These are phyloP conservation scores for Chromoteleia sp. DNA, from an alignment of 2,888 invertebrate species.

Conservation along the genomic window DNA sequence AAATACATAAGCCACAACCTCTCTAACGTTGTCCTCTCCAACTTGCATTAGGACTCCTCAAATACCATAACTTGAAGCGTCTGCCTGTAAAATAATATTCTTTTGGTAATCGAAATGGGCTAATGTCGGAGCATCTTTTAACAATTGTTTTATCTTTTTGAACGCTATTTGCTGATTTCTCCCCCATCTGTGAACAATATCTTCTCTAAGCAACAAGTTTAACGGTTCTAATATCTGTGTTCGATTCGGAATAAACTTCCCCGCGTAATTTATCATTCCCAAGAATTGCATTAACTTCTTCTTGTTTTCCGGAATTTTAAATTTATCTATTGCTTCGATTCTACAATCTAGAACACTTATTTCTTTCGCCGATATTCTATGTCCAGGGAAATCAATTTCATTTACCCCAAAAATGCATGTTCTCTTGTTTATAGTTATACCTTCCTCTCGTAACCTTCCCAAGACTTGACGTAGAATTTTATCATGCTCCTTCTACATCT, in stretches of 20 bases:
- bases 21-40: too few species aligned
- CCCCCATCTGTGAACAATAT: slow-evolving; percentile 42
- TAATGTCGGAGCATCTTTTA: slow-evolving; percentile 75
- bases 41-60: slow-evolving; percentile 4
- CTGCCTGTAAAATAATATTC: slow-evolving; percentile 52
- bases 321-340: slow-evolving; percentile 67
- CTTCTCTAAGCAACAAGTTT: slow-evolving; percentile 69
- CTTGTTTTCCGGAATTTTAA: slow-evolving; percentile 71
- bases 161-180: slow-evolving; percentile 72
- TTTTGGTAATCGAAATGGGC: slow-evolving; percentile 75
- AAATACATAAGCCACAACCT: slow-evolving; percentile 4
- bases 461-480: slow-evolving; percentile 70
- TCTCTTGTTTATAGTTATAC: slow-evolving; percentile 72
- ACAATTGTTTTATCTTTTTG: slow-evolving; percentile 73
- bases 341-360: slow-evolving; percentile 66
- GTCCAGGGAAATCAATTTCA: slow-evolving; percentile 74
- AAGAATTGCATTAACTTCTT: slow-evolving; percentile 71
- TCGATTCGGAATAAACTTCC: slow-evolving; percentile 72
- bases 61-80: slow-evolving; percentile 6
- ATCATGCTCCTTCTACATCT: slow-evolving; percentile 44
- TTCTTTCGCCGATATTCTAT: slow-evolving; percentile 70
- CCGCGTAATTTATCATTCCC: slow-evolving; percentile 70
- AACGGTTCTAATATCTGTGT: slow-evolving; percentile 71
- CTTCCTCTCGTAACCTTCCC: slow-evolving; percentile 59
- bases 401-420: slow-evolving; percentile 74